Evolutionary conservation across 2,113 vertebrate genomes (phyloP), one percentile per base, ranked within the genome.

Genomic region (Oplegnathus fasciatus): DNA sequence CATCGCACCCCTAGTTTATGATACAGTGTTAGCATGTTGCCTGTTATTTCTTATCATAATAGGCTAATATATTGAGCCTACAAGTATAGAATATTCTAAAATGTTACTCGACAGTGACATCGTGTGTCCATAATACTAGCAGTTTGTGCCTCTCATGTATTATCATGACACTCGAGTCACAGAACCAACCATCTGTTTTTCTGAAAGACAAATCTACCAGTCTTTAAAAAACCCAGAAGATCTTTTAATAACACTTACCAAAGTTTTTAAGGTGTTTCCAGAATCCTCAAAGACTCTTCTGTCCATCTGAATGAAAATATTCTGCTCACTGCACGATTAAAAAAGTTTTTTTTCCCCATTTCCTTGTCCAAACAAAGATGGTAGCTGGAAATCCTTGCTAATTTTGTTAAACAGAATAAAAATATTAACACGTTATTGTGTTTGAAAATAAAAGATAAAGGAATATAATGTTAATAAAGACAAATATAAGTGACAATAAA

Each of bases 11-110:
- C 24, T 28, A 46, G 40, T 40, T 75, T 17, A 40, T 44, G 70
- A 54, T 73, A 58, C 54, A 24, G 24, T 24, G 17, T 74, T 44
- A 42, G 57, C 72, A 61, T 61, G 57, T 24, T 46, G 57, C 37
- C 40, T 75, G 71, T 26, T 14, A n/a, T 37, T 11, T 11, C 8
- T 26, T 13, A 9, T 37, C 11, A 50, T 54, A 34, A 71, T 48
- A 48, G 48, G n/a, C 17, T 28, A 72, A 34, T n/a, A 72, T 20
- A 26, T 20, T 13, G 8, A 18, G 9, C 15, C 52, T 57, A 5
- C 26, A 9, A 28, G 17, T 9, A 44, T 74, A 20, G 5, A 13
- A 28, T 58, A 26, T 20, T 18, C 22, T 28, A 18, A 18, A 26
- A 20, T 40, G 8, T 57, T 18, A 2, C n/a, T 28, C 0, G 2